Percentiles rank a stretch among this genome's conserved stretches.
Evolutionary conservation across 2,888 invertebrate species (phyloP).

Genomic region (Drosophila differens): DNA sequence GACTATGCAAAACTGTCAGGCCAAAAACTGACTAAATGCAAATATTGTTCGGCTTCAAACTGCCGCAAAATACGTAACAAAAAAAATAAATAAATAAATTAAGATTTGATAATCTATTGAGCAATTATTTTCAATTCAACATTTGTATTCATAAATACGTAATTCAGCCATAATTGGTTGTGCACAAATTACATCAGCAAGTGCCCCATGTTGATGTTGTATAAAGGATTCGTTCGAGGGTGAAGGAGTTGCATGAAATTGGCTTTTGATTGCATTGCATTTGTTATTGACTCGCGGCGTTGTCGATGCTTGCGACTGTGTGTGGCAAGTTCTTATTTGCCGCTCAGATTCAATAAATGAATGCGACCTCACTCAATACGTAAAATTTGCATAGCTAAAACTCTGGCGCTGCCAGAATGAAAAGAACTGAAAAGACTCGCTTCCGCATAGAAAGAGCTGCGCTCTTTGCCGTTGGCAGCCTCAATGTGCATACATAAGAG

Average conservation of each 20-base stretch:
- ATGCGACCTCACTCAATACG: conserved; percentile 39
- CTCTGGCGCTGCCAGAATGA: neutral
- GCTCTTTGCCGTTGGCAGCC: conserved; percentile 38
- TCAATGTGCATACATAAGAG: neutral
- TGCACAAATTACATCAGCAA: conserved; percentile 34
- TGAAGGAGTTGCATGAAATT: conserved; percentile 13
- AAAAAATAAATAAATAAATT: neutral
- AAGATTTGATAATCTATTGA: conserved; percentile 12
- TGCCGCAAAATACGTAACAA: conserved; percentile 27
- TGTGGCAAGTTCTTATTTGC: conserved; percentile 39
- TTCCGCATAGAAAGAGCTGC: conserved; percentile 46
- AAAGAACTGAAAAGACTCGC: conserved; percentile 25
- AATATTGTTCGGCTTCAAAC: conserved; percentile 44
- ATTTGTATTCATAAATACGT: conserved; percentile 24
- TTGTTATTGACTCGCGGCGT: conserved; percentile 33
- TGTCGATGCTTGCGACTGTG: conserved; percentile 34
- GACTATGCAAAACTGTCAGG: conserved; percentile 61
- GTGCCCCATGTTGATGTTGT: neutral
- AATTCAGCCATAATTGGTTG: conserved; percentile 18
- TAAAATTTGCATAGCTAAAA: conserved; percentile 44
- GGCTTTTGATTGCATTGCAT: conserved; percentile 25
- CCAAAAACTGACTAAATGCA: conserved; percentile 29
- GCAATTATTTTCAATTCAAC: conserved; percentile 28
- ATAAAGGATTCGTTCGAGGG: neutral
- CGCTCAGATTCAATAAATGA: conserved; percentile 58